Conservation (phyloP, 2,888 invertebrate species). For the Drosophila kuntzei region DNA sequence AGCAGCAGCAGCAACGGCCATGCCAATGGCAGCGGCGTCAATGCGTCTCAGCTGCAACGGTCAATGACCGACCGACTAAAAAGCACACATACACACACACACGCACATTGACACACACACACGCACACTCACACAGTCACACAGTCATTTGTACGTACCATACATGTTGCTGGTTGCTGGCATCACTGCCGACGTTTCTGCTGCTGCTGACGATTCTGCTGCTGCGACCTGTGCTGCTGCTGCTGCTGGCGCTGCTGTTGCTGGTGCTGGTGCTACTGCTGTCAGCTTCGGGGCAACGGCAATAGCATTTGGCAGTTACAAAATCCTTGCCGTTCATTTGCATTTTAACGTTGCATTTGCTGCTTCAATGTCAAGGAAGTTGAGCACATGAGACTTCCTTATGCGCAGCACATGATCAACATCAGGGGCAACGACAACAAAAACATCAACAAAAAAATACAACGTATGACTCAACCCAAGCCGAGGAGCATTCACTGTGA, state of each 20-base stretch:
- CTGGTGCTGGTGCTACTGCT: slow-evolving; percentile 47
- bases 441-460: slow-evolving; percentile 5
- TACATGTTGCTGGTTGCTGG: slow-evolving; percentile 42
- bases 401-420: slow-evolving; percentile 54
- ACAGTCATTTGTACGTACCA: slow-evolving; percentile 5
- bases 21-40: slow-evolving; percentile 78
- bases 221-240: not conserved
- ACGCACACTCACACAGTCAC: slow-evolving; percentile 6
- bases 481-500: slow-evolving; percentile 41
- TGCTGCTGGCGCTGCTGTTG: slow-evolving; percentile 11
- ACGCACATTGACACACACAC: slow-evolving; percentile 1
- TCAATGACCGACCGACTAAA: slow-evolving; percentile 85
- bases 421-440: slow-evolving; percentile 21
- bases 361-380: slow-evolving; percentile 78
- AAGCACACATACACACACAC: slow-evolving; percentile 48
- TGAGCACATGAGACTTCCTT: slow-evolving; percentile 71
- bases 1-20: slow-evolving; percentile 55
- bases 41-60: slow-evolving; percentile 81
- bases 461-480: slow-evolving; percentile 38
- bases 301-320: slow-evolving; percentile 58
- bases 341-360: slow-evolving; percentile 33
- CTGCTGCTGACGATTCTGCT: slow-evolving; percentile 17
- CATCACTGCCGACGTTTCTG: slow-evolving; percentile 30
- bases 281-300: slow-evolving; percentile 65
- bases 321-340: slow-evolving; percentile 68